Evolutionary conservation across 2,888 invertebrate species (phyloP).

Genomic region (Ashinkailepas kermadecensis): DNA sequence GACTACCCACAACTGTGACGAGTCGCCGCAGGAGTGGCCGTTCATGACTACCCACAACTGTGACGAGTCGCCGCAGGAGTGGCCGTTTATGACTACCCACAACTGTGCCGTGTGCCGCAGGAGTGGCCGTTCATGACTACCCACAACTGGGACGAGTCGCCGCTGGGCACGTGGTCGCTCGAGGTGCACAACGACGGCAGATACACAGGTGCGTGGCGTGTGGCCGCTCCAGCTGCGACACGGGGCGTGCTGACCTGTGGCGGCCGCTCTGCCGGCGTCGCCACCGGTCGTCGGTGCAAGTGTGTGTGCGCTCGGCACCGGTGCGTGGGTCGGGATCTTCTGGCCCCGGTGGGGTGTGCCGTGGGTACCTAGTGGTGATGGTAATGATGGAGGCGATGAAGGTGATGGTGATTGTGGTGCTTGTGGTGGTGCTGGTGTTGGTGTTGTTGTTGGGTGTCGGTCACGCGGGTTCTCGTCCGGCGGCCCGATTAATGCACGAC

Average conservation of each 20-base stretch:
- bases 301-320: no score
- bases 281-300: no score
- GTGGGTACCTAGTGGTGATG: neutral
- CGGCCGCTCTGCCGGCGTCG: no score
- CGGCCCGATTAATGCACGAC: neutral
- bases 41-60: conserved; percentile 99
- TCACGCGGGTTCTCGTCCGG: neutral
- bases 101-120: conserved; percentile 29
- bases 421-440: neutral
- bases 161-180: conserved; percentile 87
- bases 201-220: conserved; percentile 30
- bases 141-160: conserved; percentile 96
- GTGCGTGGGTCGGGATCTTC: no score
- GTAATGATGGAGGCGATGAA: neutral
- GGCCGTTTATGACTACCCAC: conserved; percentile 91
- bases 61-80: conserved; percentile 88
- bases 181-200: conserved; percentile 89
- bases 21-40: conserved; percentile 89
- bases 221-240: no score
- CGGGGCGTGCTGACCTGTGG: no score
- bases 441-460: neutral
- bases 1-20: conserved; percentile 98
- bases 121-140: conserved; percentile 99
- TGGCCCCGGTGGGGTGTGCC: no score
- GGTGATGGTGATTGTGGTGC: neutral